phyloP scores from a whole-genome alignment of 2,888 invertebrate genomes.

The Philhelius pedissequus region DNA sequence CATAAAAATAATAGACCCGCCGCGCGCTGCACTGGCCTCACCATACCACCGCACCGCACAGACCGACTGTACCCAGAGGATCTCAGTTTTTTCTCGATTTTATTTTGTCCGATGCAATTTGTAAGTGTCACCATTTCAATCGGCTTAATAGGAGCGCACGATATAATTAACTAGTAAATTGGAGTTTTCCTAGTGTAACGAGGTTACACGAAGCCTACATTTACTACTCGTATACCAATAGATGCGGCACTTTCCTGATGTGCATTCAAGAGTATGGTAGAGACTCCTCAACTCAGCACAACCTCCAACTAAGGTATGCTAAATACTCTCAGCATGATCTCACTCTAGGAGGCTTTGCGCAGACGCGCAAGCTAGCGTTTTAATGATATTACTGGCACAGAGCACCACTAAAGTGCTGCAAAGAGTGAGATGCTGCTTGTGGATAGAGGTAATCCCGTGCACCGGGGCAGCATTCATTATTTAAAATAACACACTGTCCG shows the following conservation, averaged over 20 bases:
- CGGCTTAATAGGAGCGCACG: constrained; percentile 66
- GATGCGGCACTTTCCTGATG: constrained; percentile 16
- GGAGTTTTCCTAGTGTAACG: constrained; percentile 65
- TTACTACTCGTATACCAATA: no score
- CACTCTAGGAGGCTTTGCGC: constrained; percentile 41
- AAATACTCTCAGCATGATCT: constrained; percentile 63
- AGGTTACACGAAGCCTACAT: constrained; percentile 48
- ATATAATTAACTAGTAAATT: constrained; percentile 69
- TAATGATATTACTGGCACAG: constrained; percentile 16
- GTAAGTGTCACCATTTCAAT: constrained; percentile 69
- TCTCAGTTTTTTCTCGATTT: constrained; percentile 3
- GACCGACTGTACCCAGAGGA: neutral
- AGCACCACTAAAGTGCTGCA: constrained; percentile 36
- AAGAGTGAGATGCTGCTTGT: constrained; percentile 40
- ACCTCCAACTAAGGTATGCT: constrained; percentile 48
- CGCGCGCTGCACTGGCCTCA: neutral
- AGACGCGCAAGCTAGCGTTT: constrained; percentile 8
- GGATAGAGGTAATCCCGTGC: constrained; percentile 46
- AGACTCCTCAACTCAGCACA: neutral
- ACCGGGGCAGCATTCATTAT: constrained; percentile 50
- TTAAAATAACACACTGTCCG: constrained; percentile 68
- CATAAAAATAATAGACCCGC: constrained; percentile 23
- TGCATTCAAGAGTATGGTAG: constrained; percentile 8
- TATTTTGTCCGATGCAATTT: constrained; percentile 42
- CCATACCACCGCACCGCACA: neutral